Conservation (phyloP, 1,140 invertebrate genomes). For the Neocloeon triangulifer region DNA sequence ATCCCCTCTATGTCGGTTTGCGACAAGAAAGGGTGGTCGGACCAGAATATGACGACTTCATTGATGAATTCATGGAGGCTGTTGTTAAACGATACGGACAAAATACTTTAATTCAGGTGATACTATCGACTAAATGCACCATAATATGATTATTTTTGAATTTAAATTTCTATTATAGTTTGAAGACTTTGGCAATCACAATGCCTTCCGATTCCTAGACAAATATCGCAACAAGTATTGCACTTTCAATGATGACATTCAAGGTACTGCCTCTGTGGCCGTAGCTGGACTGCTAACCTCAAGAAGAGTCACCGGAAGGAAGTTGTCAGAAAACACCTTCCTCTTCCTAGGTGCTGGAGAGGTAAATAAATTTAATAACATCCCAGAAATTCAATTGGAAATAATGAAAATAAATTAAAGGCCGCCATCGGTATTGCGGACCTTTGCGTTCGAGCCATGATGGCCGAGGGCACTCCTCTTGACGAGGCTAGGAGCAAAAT, state of each 20-base stretch:
- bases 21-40: conserved; percentile 69
- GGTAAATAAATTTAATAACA: no score
- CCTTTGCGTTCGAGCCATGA: conserved; percentile 68
- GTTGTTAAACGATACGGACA: conserved; percentile 77
- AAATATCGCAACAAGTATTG: conserved; percentile 74
- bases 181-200: conserved; percentile 89
- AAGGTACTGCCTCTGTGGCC: conserved; percentile 83
- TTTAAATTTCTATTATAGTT: conserved; percentile 37
- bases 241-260: conserved; percentile 95
- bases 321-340: conserved; percentile 58
- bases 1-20: conserved; percentile 89
- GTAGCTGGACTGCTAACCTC: conserved; percentile 75
- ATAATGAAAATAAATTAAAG: conserved; percentile 15
- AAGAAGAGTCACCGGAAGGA: conserved; percentile 48
- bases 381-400: neutral
- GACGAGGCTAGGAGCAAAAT: conserved; percentile 60
- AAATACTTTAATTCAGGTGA: conserved; percentile 61
- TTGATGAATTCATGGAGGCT: conserved; percentile 97
- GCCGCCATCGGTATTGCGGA: conserved; percentile 75
- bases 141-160: neutral
- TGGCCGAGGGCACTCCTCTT: conserved; percentile 48
- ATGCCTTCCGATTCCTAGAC: conserved; percentile 75
- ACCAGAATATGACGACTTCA: conserved; percentile 75
- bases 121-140: neutral
- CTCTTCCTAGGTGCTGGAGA: conserved; percentile 85